These are phyloP conservation scores for Microplitis mediator DNA, from an alignment of 1,140 invertebrate genomes.

Conservation along the genomic window DNA sequence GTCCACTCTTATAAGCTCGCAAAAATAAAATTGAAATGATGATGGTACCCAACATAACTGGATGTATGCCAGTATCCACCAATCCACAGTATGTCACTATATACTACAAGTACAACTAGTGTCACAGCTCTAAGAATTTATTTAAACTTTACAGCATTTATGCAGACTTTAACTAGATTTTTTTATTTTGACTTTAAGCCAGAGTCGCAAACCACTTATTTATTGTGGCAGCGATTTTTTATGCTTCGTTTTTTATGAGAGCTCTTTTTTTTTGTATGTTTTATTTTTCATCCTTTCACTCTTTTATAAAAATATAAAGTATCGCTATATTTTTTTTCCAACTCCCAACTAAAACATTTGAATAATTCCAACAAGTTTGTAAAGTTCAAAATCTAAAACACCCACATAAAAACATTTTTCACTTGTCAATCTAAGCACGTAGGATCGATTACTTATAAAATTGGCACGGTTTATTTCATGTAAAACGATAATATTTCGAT, in stretches of 20 bases:
- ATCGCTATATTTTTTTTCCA: too few species aligned
- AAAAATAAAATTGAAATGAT: constrained; percentile 15
- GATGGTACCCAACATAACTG: background rate
- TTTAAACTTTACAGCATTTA: background rate
- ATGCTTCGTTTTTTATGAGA: background rate
- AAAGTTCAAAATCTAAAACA: too few species aligned
- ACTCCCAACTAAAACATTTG: too few species aligned
- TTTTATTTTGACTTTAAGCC: constrained; percentile 2
- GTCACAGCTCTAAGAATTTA: background rate
- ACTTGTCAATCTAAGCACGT: too few species aligned
- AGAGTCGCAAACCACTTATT: background rate
- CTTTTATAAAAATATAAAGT: too few species aligned
- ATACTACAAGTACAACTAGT: background rate
- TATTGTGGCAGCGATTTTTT: background rate
- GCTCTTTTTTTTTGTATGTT: background rate
- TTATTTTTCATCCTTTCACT: too few species aligned
- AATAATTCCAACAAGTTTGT: too few species aligned
- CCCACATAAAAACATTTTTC: too few species aligned
- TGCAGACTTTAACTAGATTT: background rate
- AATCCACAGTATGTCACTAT: background rate
- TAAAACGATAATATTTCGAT: too few species aligned
- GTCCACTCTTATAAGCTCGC: background rate
- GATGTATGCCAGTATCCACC: constrained; percentile 2
- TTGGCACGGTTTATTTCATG: too few species aligned
- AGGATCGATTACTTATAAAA: too few species aligned